Evolutionary conservation across 2,888 invertebrate species (phyloP), one percentile per base, ranked within the genome.

Genomic region (Pachydiplax longipennis): DNA sequence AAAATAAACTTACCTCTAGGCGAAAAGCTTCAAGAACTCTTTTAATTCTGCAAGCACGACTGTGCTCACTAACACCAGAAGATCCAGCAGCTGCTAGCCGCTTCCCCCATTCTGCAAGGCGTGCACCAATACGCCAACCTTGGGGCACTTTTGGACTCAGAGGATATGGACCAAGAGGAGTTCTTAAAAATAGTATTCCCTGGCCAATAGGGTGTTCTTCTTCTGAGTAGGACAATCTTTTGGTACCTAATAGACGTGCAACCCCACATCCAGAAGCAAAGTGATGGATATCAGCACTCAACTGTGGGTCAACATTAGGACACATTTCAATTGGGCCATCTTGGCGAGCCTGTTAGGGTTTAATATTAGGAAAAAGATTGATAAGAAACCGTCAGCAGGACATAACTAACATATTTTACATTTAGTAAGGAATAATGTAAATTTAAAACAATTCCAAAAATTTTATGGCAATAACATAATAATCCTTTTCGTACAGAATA

Each of bases 11-110:
- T 15, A 87, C 87, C 37, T 87, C 87, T n/a, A 87, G 87, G n/a
- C 87, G 87, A 37, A 87, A 87, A 22, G 87, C 87, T 61, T 87
- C 87, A 10, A 87, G 87, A 58, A 87, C 87, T 18, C 61, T 61
- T 61, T 87, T 87, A 35, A 87, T 61, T 37, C 87, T 31, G 37
- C 87, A 61, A 22, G 87, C 87, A 87, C 87, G 87, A n/a, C 87
- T 87, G 31, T 87, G 87, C 22, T 87, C 87, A 87, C 87, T 87
- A 18, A 87, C 61, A 10, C 87, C 87, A 31, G 87, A 61, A 37
- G 87, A 87, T n/a, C 87, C 87, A 3, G 87, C 87, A 65, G 87
- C 87, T 58, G 87, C 87, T 37, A 87, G n/a, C 6, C 87, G 87
- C 37, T 87, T 87, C 5, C 87, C 87, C 87, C 87, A 87, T 13